phyloP scores from a whole-genome alignment of 1,140 invertebrate species.

The Brachionus angularis region DNA sequence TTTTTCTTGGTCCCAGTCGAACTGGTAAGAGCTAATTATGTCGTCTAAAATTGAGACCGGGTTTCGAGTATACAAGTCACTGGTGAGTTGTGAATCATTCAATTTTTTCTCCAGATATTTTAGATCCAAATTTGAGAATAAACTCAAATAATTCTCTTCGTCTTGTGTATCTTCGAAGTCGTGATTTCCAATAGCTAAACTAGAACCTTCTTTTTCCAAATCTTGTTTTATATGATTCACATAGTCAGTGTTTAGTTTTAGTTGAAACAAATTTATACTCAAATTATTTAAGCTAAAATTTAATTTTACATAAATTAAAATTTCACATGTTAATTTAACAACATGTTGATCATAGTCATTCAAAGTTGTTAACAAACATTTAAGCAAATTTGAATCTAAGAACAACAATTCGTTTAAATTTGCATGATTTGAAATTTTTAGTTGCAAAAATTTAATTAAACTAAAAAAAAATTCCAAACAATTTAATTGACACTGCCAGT shows the following conservation, averaged over 20 bases:
- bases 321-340: not conserved
- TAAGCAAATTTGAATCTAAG: not conserved
- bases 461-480: conserved; percentile 1
- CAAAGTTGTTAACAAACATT: not conserved
- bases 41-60: not conserved
- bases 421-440: too few relatives aligned
- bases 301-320: conserved; percentile 5
- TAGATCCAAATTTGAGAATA: too few relatives aligned
- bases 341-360: conserved; percentile 36
- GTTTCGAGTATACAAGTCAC: not conserved
- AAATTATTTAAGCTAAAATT: not conserved
- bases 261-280: too few relatives aligned
- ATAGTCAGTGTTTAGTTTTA: not conserved
- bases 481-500: conserved; percentile 36
- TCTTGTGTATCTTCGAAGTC: not conserved
- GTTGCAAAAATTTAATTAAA: not conserved
- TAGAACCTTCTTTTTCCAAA: not conserved
- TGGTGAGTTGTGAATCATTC: not conserved
- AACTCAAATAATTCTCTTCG: not conserved
- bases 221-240: not conserved
- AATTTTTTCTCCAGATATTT: not conserved
- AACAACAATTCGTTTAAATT: too few relatives aligned
- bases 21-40: conserved; percentile 24
- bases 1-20: conserved; percentile 38
- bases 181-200: not conserved